Conservation (phyloP, 2,113 vertebrate genomes). For the Shinisaurus crocodilurus region DNA sequence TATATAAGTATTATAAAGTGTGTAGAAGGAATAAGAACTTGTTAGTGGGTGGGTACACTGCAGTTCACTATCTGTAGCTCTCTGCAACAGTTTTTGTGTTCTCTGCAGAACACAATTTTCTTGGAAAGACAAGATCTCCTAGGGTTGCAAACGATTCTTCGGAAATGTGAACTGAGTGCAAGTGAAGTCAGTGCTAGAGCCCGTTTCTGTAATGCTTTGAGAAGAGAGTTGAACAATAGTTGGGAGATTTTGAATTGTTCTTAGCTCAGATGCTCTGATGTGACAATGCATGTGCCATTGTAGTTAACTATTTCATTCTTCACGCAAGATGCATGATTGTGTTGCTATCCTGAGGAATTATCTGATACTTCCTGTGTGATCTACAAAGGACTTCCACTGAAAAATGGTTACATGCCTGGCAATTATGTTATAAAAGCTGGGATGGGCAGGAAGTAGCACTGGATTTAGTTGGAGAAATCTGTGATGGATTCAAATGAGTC, state of each 20-base stretch:
- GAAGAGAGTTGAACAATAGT: background rate
- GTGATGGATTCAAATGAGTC: no score
- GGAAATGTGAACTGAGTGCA: background rate
- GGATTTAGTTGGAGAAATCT: no score
- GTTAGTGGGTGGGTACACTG: background rate
- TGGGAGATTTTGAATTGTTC: background rate
- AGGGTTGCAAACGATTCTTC: background rate
- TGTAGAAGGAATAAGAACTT: background rate
- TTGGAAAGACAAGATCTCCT: background rate
- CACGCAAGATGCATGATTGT: background rate
- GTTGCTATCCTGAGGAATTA: background rate
- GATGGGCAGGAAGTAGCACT: no score
- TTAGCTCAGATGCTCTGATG: background rate
- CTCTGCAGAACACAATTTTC: background rate
- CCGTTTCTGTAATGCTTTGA: background rate
- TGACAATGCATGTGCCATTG: background rate
- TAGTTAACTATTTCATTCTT: background rate
- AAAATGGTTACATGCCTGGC: background rate
- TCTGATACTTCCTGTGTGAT: background rate
- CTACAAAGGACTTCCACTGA: background rate
- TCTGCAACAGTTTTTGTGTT: background rate
- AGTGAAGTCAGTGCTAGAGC: background rate
- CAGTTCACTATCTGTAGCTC: background rate
- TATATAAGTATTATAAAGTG: background rate
- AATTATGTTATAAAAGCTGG: background rate